phyloP scores from a whole-genome alignment of 2,797 vertebrate genomes.

The Intellagama lesueurii region DNA sequence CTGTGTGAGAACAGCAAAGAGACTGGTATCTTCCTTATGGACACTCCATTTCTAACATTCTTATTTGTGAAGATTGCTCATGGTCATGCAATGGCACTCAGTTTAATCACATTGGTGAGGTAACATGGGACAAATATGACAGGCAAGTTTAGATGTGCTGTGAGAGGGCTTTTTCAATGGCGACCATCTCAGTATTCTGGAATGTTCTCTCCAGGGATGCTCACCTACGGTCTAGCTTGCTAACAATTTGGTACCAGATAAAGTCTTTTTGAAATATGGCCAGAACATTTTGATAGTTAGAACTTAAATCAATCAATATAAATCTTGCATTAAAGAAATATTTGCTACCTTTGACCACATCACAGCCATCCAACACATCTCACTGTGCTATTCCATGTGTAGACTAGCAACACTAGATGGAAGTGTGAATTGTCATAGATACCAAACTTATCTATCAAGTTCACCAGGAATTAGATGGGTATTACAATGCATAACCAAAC shows the following conservation, averaged over 20 bases:
- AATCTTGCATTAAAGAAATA: not conserved
- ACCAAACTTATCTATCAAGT: not conserved
- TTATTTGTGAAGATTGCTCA: slow-evolving; percentile 6
- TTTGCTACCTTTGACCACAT: not conserved
- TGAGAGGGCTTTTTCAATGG: not conserved
- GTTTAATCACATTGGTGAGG: not conserved
- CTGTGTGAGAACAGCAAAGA: slow-evolving; percentile 12
- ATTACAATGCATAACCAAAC: slow-evolving; percentile 1
- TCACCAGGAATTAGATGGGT: not conserved
- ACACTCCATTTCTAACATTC: not conserved
- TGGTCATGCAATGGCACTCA: not conserved
- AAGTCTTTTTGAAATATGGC: not conserved
- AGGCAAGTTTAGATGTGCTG: slow-evolving; percentile 23
- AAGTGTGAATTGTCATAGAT: not conserved
- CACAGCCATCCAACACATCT: not conserved
- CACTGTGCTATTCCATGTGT: not conserved
- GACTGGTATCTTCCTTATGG: not conserved
- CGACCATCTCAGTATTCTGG: not conserved
- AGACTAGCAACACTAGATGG: not conserved
- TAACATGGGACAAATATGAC: not conserved
- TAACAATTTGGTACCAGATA: not conserved
- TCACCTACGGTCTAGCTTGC: not conserved
- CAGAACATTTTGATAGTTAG: not conserved
- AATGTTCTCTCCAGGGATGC: not conserved
- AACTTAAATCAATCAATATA: not conserved